A percentile compares a stretch with the other conserved stretches of the same genome.
Conservation (phyloP, 1,140 invertebrate species). For the Drosophila jambulina region DNA sequence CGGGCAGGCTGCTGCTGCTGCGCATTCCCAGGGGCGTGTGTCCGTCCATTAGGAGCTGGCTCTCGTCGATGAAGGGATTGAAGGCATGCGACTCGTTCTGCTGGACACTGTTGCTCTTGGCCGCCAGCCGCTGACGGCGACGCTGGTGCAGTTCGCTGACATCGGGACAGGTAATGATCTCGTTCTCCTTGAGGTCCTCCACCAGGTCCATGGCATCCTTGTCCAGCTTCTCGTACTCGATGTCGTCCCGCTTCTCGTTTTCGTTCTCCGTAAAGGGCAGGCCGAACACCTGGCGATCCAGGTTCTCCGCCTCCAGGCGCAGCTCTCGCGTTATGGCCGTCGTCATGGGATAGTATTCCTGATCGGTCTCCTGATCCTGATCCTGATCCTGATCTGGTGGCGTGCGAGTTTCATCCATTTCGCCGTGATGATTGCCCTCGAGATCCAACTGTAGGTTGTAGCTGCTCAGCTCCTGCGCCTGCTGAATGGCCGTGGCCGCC, state of each 20-base stretch:
- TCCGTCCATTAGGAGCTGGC: conserved; percentile 37
- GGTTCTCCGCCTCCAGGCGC: conserved; percentile 91
- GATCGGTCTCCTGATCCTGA: conserved; percentile 90
- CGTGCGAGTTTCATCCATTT: conserved; percentile 85
- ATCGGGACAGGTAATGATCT: conserved; percentile 77
- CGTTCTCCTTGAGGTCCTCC: conserved; percentile 79
- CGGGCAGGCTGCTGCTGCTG: conserved; percentile 72
- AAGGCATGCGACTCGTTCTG: conserved; percentile 40
- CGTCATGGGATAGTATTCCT: conserved; percentile 94
- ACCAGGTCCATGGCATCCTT: conserved; percentile 79
- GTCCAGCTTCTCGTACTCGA: conserved; percentile 83
- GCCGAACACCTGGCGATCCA: conserved; percentile 92
- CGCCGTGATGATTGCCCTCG: conserved; percentile 34
- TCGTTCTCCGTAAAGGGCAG: conserved; percentile 70
- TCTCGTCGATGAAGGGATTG: conserved; percentile 76
- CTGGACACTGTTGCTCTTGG: conserved; percentile 70
- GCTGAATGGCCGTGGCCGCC: conserved; percentile 79
- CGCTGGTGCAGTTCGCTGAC: conserved; percentile 72
- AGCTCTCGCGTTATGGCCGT: conserved; percentile 93
- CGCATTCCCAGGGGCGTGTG: conserved; percentile 48
- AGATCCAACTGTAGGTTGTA: conserved; percentile 76
- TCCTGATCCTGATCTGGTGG: conserved; percentile 89
- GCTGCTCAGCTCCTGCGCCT: conserved; percentile 74
- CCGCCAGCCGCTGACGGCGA: conserved; percentile 62
- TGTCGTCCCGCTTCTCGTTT: conserved; percentile 48